These are phyloP conservation scores for Irena cyanogastra DNA, from an alignment of 2,113 vertebrate species.

Conservation along the genomic window DNA sequence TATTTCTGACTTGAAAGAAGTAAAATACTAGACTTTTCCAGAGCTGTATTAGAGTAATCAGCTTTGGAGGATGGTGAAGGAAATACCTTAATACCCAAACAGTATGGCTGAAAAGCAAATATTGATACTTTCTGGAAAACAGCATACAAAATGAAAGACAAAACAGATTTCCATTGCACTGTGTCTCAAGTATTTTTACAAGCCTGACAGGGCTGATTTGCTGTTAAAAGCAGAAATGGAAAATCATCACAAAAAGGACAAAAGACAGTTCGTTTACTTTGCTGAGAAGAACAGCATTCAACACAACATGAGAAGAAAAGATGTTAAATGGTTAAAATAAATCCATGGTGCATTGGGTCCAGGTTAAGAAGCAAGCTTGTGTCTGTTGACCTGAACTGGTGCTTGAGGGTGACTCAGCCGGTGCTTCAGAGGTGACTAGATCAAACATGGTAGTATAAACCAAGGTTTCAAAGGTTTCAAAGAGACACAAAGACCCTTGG, in stretches of 20 bases:
- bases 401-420: neutral
- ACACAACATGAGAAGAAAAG: neutral
- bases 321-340: neutral
- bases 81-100: slow-evolving; percentile 37
- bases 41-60: slow-evolving; percentile 59
- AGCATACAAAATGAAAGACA: slow-evolving; percentile 16
- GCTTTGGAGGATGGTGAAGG: slow-evolving; percentile 31
- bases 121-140: slow-evolving; percentile 6
- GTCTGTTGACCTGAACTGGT: neutral
- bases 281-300: neutral
- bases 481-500: neutral
- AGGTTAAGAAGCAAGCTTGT: neutral
- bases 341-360: neutral
- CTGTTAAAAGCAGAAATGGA: neutral
- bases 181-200: neutral
- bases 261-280: neutral
- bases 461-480: neutral
- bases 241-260: neutral
- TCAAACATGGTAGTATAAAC: neutral
- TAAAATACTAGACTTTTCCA: slow-evolving; percentile 18
- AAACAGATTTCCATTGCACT: neutral
- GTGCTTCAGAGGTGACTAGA: neutral
- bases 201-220: neutral
- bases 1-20: slow-evolving; percentile 20
- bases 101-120: slow-evolving; percentile 22